phyloP scores from a whole-genome alignment of 2,888 invertebrate genomes.

The Anagyrus pseudococci region DNA sequence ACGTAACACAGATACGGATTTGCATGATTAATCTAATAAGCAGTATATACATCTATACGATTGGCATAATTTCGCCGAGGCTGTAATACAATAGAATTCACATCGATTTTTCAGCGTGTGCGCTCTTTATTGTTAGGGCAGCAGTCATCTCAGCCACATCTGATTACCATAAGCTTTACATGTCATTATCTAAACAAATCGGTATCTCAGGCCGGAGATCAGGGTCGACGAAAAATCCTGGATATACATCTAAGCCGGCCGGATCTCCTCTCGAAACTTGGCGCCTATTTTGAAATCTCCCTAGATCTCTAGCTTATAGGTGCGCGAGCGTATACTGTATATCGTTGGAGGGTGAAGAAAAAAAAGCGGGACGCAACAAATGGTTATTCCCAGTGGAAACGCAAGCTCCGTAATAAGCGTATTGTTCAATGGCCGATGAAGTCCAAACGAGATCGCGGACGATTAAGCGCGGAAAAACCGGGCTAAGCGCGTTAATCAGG shows the following conservation, averaged over 20 bases:
- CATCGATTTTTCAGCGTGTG: background rate
- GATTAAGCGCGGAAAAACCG: too few species aligned
- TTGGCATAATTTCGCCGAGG: constrained; percentile 8
- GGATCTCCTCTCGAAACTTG: background rate
- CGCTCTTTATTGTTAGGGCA: background rate
- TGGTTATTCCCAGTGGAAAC: constrained; percentile 11
- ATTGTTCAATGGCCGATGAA: too few species aligned
- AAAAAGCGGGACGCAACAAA: constrained; percentile 9
- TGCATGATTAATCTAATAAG: constrained; percentile 10
- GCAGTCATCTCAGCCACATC: background rate
- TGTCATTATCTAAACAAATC: constrained; percentile 12
- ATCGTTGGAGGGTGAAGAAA: background rate
- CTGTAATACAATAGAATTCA: constrained; percentile 11
- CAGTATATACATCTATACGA: background rate
- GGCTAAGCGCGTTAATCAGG: too few species aligned
- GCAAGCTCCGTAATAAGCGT: background rate
- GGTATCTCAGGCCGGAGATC: constrained; percentile 5
- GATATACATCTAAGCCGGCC: background rate
- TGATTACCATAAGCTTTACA: background rate
- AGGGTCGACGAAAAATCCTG: constrained; percentile 17
- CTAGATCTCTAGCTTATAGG: background rate
- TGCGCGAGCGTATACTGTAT: background rate
- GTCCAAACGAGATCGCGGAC: too few species aligned
- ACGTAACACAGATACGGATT: background rate
- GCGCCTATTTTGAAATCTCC: background rate